These are phyloP conservation scores for Garrulus glandarius DNA, from an alignment of 2,797 vertebrate species.

Conservation along the genomic window DNA sequence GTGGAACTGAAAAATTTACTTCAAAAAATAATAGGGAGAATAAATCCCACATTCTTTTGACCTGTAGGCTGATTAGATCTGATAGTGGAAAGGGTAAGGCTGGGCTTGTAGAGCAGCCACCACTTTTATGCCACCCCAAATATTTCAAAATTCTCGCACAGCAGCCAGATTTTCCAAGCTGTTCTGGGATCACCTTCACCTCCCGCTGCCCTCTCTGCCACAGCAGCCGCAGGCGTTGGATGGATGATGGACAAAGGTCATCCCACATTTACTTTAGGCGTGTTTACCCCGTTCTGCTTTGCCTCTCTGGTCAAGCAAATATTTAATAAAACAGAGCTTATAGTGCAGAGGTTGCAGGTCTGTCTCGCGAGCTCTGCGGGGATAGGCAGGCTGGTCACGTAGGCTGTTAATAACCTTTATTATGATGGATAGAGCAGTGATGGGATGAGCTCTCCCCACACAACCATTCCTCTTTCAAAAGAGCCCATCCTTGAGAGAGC, in stretches of 20 bases:
- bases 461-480: constrained; percentile 22
- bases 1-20: background rate
- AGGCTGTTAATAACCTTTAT: constrained; percentile 65
- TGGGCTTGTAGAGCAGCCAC: background rate
- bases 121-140: background rate
- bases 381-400: constrained; percentile 18
- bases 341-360: constrained; percentile 23
- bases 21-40: background rate
- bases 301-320: constrained; percentile 66
- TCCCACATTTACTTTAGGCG: constrained; percentile 22
- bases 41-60: background rate
- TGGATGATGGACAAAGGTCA: constrained; percentile 40
- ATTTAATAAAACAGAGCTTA: constrained; percentile 63
- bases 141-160: background rate
- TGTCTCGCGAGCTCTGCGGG: background rate
- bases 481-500: constrained; percentile 38
- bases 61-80: background rate
- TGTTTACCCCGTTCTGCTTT: constrained; percentile 53
- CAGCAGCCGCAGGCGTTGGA: background rate
- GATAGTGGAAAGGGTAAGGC: background rate
- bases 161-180: background rate
- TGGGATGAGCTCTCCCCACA: constrained; percentile 20
- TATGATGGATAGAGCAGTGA: background rate
- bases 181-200: background rate
- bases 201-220: background rate